Evolutionary conservation across 2,113 vertebrate species (phyloP).

Genomic region (Picathartes gymnocephalus): DNA sequence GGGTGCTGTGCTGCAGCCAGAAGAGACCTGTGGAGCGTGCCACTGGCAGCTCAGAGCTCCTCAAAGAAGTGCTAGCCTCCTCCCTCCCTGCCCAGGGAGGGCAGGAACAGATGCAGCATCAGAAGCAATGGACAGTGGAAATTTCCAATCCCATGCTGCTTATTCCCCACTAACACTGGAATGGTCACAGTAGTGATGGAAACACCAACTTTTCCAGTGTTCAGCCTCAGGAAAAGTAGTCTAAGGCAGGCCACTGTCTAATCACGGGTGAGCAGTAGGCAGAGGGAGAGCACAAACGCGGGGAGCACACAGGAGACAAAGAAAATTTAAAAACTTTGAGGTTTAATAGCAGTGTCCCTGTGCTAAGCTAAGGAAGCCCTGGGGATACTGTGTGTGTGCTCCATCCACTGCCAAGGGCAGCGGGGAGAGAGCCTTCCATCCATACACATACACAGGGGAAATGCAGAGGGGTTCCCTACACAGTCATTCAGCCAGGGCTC

Average conservation of each 20-base stretch:
- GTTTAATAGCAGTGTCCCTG: background rate
- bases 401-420: accelerated
- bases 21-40: background rate
- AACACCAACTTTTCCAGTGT: background rate
- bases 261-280: background rate
- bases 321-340: background rate
- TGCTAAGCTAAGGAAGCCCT: background rate
- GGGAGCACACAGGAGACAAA: background rate
- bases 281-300: background rate
- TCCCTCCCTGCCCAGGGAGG: too few relatives aligned
- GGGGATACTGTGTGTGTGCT: background rate
- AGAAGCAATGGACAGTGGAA: background rate
- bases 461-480: background rate
- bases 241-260: background rate
- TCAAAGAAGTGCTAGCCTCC: background rate
- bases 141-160: background rate
- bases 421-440: background rate
- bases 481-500: background rate
- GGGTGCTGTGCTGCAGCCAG: background rate
- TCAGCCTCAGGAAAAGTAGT: background rate
- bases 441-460: accelerated
- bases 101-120: background rate
- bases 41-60: background rate
- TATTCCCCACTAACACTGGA: background rate
- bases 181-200: background rate